A percentile compares a stretch with the other conserved stretches of the same genome.
Evolutionary conservation across 2,888 invertebrate genomes (phyloP).

Genomic region (Ischnura elegans): DNA sequence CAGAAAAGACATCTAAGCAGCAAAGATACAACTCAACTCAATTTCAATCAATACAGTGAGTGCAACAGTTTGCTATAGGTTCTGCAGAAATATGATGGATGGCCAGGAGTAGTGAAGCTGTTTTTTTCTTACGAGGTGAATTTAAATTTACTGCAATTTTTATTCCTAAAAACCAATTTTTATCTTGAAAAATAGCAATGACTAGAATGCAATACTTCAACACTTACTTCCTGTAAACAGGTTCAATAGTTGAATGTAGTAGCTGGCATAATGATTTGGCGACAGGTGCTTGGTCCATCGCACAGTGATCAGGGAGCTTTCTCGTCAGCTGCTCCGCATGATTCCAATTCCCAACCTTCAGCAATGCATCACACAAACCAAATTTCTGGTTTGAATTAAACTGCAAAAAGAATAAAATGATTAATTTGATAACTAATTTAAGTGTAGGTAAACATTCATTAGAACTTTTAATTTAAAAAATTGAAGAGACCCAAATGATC

Average conservation of each 20-base stretch:
- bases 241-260: conserved; percentile 91
- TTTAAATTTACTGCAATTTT: not conserved
- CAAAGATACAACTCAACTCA: too few species aligned
- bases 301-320: conserved; percentile 89
- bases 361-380: conserved; percentile 92
- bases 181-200: not conserved
- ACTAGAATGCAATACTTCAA: too few species aligned
- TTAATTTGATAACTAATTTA: not conserved
- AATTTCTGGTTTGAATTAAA: conserved; percentile 93
- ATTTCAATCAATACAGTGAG: too few species aligned
- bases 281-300: conserved; percentile 88
- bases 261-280: conserved; percentile 89
- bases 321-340: conserved; percentile 89
- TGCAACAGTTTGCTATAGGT: too few species aligned
- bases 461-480: not conserved
- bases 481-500: too few species aligned
- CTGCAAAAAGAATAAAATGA: conserved; percentile 73
- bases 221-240: conserved; percentile 88
- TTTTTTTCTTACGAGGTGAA: too few species aligned
- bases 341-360: conserved; percentile 94
- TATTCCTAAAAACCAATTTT: not conserved
- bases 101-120: too few species aligned
- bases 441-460: not conserved
- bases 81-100: too few species aligned
- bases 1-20: too few species aligned